phyloP scores from a whole-genome alignment of 1,140 invertebrate species.

The Berghia stephanieae region DNA sequence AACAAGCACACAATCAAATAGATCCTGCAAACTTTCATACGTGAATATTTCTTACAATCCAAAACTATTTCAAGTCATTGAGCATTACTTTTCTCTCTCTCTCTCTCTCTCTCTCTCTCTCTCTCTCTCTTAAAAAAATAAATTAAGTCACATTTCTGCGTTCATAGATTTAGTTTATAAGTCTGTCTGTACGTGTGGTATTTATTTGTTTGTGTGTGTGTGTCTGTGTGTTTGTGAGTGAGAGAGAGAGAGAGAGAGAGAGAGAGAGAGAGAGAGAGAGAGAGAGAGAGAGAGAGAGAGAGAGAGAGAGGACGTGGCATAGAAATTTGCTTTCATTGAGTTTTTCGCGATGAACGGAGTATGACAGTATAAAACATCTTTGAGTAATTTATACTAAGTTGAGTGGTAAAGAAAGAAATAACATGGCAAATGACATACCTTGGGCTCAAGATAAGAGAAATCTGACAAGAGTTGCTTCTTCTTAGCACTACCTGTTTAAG shows the following conservation, averaged over 20 bases:
- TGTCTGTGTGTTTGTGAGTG: not conserved
- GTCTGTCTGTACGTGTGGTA: not conserved
- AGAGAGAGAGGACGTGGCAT: not conserved
- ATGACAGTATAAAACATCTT: too few species aligned
- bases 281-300: not conserved
- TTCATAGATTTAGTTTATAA: not conserved
- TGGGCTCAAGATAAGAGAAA: too few species aligned
- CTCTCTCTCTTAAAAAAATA: too few species aligned
- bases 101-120: not conserved
- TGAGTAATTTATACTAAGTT: too few species aligned
- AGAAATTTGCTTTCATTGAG: not conserved
- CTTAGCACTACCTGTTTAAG: too few species aligned
- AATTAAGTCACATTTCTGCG: not conserved
- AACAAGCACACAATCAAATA: not conserved
- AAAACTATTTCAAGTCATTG: not conserved
- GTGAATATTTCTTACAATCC: not conserved
- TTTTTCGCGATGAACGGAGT: too few species aligned
- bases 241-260: conserved; percentile 23
- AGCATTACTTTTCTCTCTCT: not conserved
- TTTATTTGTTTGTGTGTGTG: not conserved
- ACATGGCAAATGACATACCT: too few species aligned
- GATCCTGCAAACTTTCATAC: not conserved
- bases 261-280: conserved; percentile 16
- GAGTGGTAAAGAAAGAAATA: too few species aligned
- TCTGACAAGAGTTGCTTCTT: too few species aligned